Percentiles rank a stretch among this genome's conserved stretches.
These are phyloP conservation scores for Cichlasoma orientale DNA, from an alignment of 2,797 vertebrate genomes.

Conservation along the genomic window DNA sequence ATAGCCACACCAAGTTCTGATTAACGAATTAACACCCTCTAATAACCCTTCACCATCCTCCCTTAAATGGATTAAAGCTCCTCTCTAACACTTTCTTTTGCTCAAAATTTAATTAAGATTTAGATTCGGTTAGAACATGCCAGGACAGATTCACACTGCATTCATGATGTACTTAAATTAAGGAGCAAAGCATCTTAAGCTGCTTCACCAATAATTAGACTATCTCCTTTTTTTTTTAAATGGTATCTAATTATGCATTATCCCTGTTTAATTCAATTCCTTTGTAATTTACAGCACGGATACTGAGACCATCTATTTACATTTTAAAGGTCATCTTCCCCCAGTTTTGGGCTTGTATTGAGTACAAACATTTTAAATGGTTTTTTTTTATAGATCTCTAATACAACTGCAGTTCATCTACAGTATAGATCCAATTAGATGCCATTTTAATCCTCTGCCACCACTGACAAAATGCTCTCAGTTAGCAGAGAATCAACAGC, in stretches of 20 bases:
- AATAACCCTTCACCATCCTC: slow-evolving; percentile 83
- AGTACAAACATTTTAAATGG: slow-evolving; percentile 47
- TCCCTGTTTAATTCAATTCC: slow-evolving; percentile 81
- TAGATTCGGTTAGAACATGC: slow-evolving; percentile 86
- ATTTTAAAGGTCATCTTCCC: slow-evolving; percentile 70
- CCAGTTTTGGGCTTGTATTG: slow-evolving; percentile 41
- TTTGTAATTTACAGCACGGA: slow-evolving; percentile 56
- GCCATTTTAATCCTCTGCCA: slow-evolving; percentile 42
- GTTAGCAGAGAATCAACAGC: slow-evolving; percentile 41
- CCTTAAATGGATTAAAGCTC: slow-evolving; percentile 83
- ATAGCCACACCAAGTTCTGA: slow-evolving; percentile 82
- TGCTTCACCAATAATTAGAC: slow-evolving; percentile 85
- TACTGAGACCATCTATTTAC: slow-evolving; percentile 59
- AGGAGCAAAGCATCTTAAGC: slow-evolving; percentile 83
- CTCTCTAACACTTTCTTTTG: slow-evolving; percentile 82
- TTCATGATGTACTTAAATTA: slow-evolving; percentile 82
- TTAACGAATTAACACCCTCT: slow-evolving; percentile 84
- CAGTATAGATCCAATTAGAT: slow-evolving; percentile 53
- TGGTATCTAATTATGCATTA: slow-evolving; percentile 83
- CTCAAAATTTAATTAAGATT: slow-evolving; percentile 87
- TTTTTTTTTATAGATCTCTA: slow-evolving; percentile 36
- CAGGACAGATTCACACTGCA: slow-evolving; percentile 79
- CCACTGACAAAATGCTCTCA: slow-evolving; percentile 31
- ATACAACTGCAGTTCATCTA: slow-evolving; percentile 26
- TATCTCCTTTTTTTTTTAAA: slow-evolving; percentile 78